Conservation (phyloP, 2,888 invertebrate genomes). For the Eurytoma californica region DNA sequence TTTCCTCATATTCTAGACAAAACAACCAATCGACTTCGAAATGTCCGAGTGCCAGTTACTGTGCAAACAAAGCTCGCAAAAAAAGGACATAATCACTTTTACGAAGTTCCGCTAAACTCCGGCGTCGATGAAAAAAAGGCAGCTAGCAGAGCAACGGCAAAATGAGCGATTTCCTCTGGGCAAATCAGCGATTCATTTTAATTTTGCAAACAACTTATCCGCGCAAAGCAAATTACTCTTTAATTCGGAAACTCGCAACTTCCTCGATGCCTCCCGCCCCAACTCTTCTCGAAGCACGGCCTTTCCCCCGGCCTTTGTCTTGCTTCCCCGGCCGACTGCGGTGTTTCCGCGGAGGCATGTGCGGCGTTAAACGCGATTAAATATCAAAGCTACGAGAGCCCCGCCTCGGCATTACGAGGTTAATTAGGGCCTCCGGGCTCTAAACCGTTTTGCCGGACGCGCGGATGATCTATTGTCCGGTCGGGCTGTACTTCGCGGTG, state of each 20-base stretch:
- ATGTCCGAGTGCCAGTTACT: no score
- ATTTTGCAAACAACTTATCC: constrained; percentile 38
- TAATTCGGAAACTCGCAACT: constrained; percentile 34
- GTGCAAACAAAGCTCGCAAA: no score
- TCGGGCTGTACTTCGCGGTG: neutral
- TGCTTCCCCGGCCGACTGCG: neutral
- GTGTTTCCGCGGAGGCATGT: constrained; percentile 52
- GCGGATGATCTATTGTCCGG: constrained; percentile 30
- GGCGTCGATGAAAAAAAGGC: neutral
- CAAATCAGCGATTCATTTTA: constrained; percentile 38
- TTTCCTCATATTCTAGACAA: no score
- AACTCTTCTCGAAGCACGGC: neutral
- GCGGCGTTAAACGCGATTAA: constrained; percentile 71
- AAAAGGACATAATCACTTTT: no score
- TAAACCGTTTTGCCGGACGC: neutral
- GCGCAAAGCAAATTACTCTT: constrained; percentile 34
- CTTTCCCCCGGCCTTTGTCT: neutral
- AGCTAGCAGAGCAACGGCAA: neutral
- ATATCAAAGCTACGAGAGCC: constrained; percentile 68
- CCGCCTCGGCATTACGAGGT: constrained; percentile 60
- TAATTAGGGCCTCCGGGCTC: constrained; percentile 59
- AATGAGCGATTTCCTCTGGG: constrained; percentile 1
- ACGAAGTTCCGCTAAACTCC: no score
- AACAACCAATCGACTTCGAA: no score
- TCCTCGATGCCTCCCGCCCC: constrained; percentile 2